Percentiles rank a stretch among this genome's conserved stretches.
Conservation (phyloP, 2,113 vertebrate species). For the Bombycilla garrulus region DNA sequence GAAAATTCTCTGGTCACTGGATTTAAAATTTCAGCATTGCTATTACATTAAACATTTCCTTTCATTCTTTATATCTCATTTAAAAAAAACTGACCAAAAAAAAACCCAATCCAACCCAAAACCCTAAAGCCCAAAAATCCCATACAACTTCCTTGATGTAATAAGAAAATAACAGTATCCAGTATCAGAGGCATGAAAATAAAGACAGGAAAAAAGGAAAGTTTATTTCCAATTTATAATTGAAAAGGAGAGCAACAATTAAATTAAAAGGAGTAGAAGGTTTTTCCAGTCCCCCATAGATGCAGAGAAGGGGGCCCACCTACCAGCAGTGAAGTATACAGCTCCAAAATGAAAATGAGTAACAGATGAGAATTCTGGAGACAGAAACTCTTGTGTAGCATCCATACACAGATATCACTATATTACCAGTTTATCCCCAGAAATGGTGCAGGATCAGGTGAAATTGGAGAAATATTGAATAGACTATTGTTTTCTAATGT, state of each 20-base stretch:
- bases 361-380: neutral
- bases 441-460: neutral
- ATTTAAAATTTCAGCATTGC: neutral
- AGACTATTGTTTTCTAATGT: neutral
- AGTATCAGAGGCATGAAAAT: neutral
- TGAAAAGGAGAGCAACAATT: neutral
- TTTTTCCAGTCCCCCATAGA: neutral
- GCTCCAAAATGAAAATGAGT: neutral
- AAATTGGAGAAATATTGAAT: neutral
- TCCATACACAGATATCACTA: neutral
- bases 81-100: neutral
- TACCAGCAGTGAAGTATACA: neutral
- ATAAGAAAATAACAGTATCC: neutral
- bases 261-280: neutral
- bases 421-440: neutral
- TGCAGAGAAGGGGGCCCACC: neutral
- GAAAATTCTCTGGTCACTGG: neutral
- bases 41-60: neutral
- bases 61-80: neutral
- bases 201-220: neutral
- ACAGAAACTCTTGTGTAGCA: neutral
- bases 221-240: neutral
- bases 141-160: neutral
- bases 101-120: neutral
- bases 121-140: fast-evolving